phyloP scores from a whole-genome alignment of 2,797 vertebrate species.

The Paedocypris micromegethes region DNA sequence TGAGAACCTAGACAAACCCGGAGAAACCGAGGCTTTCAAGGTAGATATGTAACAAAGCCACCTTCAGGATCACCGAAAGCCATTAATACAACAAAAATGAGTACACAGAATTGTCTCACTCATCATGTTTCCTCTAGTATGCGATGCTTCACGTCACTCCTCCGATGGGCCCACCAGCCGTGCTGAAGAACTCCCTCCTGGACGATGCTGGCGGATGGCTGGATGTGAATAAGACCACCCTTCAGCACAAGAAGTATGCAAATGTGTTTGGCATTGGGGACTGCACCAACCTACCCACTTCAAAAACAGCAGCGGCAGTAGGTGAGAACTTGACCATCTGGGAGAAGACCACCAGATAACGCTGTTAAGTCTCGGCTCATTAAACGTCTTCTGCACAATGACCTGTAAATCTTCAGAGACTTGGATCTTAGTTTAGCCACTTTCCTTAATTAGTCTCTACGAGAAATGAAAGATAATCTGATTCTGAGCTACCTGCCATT shows the following conservation, averaged over 20 bases:
- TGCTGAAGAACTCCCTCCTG: conserved; percentile 75
- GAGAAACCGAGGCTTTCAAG: conserved; percentile 76
- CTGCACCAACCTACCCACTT: conserved; percentile 90
- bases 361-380: neutral
- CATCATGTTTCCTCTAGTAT: conserved; percentile 67
- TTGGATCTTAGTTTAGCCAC: neutral
- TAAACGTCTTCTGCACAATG: neutral
- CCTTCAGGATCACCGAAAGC: too few relatives aligned
- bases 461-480: neutral
- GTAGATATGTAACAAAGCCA: conserved; percentile 57
- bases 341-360: neutral
- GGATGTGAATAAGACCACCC: conserved; percentile 82
- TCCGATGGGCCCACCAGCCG: conserved; percentile 85
- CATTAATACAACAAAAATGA: neutral
- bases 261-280: conserved; percentile 97
- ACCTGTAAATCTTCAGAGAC: neutral
- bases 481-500: too few relatives aligned
- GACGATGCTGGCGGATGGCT: conserved; percentile 82
- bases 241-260: conserved; percentile 87
- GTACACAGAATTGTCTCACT: conserved; percentile 2
- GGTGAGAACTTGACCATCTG: conserved; percentile 64
- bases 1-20: conserved; percentile 86
- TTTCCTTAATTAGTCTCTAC: neutral
- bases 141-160: conserved; percentile 98
- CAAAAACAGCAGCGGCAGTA: conserved; percentile 87